Evolutionary conservation across 2,888 invertebrate species (phyloP).

Genomic region (Sphaerophoria rueppellii): DNA sequence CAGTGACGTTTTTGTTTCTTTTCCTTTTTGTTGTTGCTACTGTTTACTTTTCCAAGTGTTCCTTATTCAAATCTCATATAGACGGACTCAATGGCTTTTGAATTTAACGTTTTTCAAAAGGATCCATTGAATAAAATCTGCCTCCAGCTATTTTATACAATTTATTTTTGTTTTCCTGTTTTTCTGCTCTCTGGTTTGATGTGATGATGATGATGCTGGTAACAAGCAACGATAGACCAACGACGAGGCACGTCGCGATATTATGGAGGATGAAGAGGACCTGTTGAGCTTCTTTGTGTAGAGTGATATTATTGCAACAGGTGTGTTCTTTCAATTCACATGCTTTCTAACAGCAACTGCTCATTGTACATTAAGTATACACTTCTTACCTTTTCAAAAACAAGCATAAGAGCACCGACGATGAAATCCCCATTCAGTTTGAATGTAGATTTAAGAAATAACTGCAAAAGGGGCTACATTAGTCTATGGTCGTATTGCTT

Average conservation of each 20-base stretch:
- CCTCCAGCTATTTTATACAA: conserved; percentile 13
- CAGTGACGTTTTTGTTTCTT: neutral
- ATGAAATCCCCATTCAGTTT: no score
- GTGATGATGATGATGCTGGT: neutral
- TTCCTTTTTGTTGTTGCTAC: neutral
- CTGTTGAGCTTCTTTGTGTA: conserved; percentile 29
- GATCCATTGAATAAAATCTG: neutral
- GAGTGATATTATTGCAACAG: conserved; percentile 25
- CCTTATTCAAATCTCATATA: conserved; percentile 11
- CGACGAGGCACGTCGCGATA: no score
- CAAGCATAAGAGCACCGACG: conserved; percentile 2
- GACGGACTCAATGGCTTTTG: neutral
- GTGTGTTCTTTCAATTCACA: conserved; percentile 27
- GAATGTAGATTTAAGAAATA: no score
- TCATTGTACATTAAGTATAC: conserved; percentile 37
- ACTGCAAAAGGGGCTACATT: no score
- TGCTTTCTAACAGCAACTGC: conserved; percentile 42
- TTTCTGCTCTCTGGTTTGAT: neutral
- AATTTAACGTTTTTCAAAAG: neutral
- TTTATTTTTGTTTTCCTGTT: neutral
- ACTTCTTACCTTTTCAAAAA: conserved; percentile 37
- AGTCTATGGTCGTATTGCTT: no score
- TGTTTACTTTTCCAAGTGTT: conserved; percentile 3
- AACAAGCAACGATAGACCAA: no score
- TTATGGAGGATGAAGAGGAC: neutral